phyloP scores from a whole-genome alignment of 2,888 invertebrate genomes.

The Carpatolechia fugitivella region DNA sequence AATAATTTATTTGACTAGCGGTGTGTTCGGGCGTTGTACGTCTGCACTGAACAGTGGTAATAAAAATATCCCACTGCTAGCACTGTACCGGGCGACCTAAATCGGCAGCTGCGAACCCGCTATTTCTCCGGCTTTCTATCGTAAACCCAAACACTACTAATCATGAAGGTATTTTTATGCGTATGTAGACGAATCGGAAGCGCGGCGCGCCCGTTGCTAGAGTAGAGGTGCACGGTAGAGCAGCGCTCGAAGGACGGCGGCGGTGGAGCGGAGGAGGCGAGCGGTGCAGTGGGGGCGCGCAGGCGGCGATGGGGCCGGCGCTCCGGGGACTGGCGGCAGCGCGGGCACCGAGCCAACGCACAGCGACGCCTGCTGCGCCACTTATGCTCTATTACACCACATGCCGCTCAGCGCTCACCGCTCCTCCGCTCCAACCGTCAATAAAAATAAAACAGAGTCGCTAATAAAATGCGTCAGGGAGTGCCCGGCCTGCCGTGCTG shows the following conservation, averaged over 20 bases:
- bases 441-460: constrained; percentile 61
- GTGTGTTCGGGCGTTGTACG: constrained; percentile 61
- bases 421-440: constrained; percentile 40
- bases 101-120: constrained; percentile 57
- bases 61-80: constrained; percentile 77
- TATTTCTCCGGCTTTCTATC: constrained; percentile 45
- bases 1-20: constrained; percentile 65
- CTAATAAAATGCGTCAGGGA: constrained; percentile 45
- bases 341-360: constrained; percentile 67
- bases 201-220: constrained; percentile 20
- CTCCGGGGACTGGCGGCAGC: constrained; percentile 53
- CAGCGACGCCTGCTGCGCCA: constrained; percentile 50
- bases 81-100: constrained; percentile 76
- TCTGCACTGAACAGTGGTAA: constrained; percentile 70
- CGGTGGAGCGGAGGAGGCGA: constrained; percentile 13
- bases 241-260: neutral
- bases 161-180: constrained; percentile 28
- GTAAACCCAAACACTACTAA: constrained; percentile 35
- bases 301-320: constrained; percentile 68
- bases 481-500: constrained; percentile 28
- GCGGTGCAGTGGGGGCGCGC: constrained; percentile 33
- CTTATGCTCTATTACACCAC: constrained; percentile 66
- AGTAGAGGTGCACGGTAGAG: constrained; percentile 21
- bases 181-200: constrained; percentile 4
- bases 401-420: constrained; percentile 42